phyloP scores from a whole-genome alignment of 2,113 vertebrate species.

The Ardeotis arabs region DNA sequence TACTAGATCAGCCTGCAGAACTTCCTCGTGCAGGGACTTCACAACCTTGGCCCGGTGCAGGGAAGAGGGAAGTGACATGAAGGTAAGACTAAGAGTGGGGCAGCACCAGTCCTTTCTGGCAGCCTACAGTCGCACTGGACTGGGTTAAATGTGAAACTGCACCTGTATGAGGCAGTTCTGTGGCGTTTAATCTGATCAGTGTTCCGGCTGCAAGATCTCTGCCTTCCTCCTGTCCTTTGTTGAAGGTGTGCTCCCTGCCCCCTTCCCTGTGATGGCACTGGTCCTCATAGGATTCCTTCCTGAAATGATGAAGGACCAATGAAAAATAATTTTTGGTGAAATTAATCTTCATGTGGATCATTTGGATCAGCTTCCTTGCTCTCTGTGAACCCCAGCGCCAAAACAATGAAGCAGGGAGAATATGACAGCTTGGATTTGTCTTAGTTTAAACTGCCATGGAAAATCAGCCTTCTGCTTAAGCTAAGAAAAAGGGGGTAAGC shows the following conservation, averaged over 20 bases:
- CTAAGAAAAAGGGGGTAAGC: neutral
- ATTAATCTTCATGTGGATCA: neutral
- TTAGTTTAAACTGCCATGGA: neutral
- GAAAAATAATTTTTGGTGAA: neutral
- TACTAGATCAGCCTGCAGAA: neutral
- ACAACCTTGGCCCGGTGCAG: neutral
- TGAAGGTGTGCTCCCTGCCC: neutral
- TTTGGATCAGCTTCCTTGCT: neutral
- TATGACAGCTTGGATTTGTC: neutral
- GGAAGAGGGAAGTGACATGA: neutral
- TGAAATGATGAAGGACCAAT: neutral
- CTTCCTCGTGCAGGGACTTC: neutral
- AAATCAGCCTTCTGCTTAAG: neutral
- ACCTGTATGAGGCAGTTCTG: neutral
- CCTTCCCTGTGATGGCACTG: neutral
- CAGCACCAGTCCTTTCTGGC: neutral
- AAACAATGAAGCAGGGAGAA: neutral
- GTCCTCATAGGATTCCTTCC: neutral
- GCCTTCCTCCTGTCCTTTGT: neutral
- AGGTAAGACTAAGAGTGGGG: neutral
- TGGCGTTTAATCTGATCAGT: neutral
- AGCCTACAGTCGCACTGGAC: neutral
- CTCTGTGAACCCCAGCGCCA: neutral
- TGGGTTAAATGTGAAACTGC: neutral
- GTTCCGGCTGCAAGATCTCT: neutral